Conservation (phyloP, 2,888 invertebrate genomes). For the Drosophila limbata region DNA sequence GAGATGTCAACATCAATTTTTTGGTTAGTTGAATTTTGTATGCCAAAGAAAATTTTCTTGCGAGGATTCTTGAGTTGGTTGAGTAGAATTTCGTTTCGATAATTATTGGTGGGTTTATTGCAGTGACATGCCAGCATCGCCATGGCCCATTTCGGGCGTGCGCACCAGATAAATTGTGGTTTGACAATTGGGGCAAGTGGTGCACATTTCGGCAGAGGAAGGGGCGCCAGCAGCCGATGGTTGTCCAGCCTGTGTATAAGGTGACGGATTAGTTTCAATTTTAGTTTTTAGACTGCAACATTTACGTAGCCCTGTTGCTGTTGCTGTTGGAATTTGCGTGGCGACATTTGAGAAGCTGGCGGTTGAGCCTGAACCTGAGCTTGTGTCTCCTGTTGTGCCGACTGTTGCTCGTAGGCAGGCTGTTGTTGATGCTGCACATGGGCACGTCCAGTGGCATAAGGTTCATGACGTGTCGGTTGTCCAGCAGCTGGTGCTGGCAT, state of each 20-base stretch:
- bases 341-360: conserved; percentile 37
- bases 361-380: conserved; percentile 25
- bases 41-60: conserved; percentile 6
- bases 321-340: conserved; percentile 53
- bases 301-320: conserved; percentile 64
- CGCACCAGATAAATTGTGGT: conserved; percentile 83
- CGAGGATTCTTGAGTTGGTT: neutral
- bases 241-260: conserved; percentile 40
- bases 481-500: conserved; percentile 61
- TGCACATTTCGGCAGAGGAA: conserved; percentile 81
- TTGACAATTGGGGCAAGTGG: conserved; percentile 84
- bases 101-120: conserved; percentile 27
- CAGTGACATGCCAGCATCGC: conserved; percentile 58
- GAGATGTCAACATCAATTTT: neutral
- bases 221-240: conserved; percentile 40
- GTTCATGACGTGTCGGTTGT: conserved; percentile 63
- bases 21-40: conserved; percentile 22
- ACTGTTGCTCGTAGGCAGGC: conserved; percentile 35
- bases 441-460: conserved; percentile 49
- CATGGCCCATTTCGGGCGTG: conserved; percentile 64
- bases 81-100: conserved; percentile 14
- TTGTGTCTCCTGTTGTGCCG: conserved; percentile 23
- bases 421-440: conserved; percentile 50
- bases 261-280: neutral
- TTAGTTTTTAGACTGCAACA: conserved; percentile 24